Evolutionary conservation across 1,140 invertebrate genomes (phyloP), one percentile per base, ranked within the genome.

Genomic region (Bombus picipes): DNA sequence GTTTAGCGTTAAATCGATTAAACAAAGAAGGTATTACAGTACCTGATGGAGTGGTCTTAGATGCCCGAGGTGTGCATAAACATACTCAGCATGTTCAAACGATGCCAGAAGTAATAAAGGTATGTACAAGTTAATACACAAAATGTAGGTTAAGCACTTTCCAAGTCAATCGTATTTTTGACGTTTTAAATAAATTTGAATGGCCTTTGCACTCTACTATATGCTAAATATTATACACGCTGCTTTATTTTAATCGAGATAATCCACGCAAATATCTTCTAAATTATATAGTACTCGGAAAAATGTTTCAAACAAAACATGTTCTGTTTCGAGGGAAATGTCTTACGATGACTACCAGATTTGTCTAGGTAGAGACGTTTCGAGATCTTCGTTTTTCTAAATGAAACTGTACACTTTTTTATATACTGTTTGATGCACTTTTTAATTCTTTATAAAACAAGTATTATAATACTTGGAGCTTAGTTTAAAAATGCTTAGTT

Each of bases 1-100:
- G 96, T 34, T 92, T 97, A 34, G 95, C 95, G 32, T 89, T 97
- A 43, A 97, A 97, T 92, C 95, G 95, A 41, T 92, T 97, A 25
- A 96, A 97, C 91, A 96, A 96, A 91, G 96, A 97, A 91, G 96
- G 96, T 22, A 96, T 97, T 41, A 94, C 96, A 0, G 92, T 96
- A 41, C 96, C 96, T 8, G 96, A 97, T 92, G 96, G 96, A 3
- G 93, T 96, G 13, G 86, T 96, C 41, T 92, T 96, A 0, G 95
- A 96, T 65, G 91, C 93, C 15, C 87, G 95, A 43, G 92, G 92
- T 18, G 84, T 91, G 1, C 93, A 94, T 12, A 93, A 92, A 85
- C 93, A 95, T 86, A 89, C 92, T 43, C 88, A 93, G 74, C 88
- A 90, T 2, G 92, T 94, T 41, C 89, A 91, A 81, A 76, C 89